phyloP scores from a whole-genome alignment of 2,888 invertebrate species.

The Sceliomorpha sp. region DNA sequence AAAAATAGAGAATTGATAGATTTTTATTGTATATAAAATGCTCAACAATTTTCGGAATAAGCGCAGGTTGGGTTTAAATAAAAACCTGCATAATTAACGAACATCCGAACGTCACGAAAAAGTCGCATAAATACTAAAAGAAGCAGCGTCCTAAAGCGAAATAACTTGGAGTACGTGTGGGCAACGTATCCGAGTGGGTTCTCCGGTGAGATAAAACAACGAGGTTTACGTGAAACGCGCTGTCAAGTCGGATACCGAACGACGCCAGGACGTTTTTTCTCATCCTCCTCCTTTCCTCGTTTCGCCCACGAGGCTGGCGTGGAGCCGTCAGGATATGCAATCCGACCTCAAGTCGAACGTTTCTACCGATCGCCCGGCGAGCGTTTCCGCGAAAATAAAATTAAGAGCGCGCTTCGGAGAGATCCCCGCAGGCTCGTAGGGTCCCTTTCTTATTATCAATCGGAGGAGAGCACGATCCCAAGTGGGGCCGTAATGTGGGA shows the following conservation, averaged over 20 bases:
- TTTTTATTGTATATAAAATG: no score
- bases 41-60: no score
- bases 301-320: slow-evolving; percentile 56
- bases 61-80: no score
- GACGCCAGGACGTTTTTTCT: slow-evolving; percentile 33
- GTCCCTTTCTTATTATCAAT: slow-evolving; percentile 37
- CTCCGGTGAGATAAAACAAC: slow-evolving; percentile 50
- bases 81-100: no score
- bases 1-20: no score
- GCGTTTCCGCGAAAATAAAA: slow-evolving; percentile 47
- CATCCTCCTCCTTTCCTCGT: slow-evolving; percentile 18
- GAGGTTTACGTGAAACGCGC: slow-evolving; percentile 54
- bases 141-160: slow-evolving; percentile 22
- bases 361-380: slow-evolving; percentile 27
- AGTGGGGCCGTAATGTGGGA: not conserved
- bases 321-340: slow-evolving; percentile 44
- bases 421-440: slow-evolving; percentile 32
- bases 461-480: slow-evolving; percentile 10
- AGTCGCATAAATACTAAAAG: slow-evolving; percentile 9
- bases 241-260: slow-evolving; percentile 52
- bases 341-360: slow-evolving; percentile 49
- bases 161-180: slow-evolving; percentile 49
- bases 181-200: slow-evolving; percentile 55
- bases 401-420: slow-evolving; percentile 28
- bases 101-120: no score